Evolutionary conservation across 1,140 invertebrate genomes (phyloP), one percentile per base, ranked within the genome.

Genomic region (Microplitis mediator): DNA sequence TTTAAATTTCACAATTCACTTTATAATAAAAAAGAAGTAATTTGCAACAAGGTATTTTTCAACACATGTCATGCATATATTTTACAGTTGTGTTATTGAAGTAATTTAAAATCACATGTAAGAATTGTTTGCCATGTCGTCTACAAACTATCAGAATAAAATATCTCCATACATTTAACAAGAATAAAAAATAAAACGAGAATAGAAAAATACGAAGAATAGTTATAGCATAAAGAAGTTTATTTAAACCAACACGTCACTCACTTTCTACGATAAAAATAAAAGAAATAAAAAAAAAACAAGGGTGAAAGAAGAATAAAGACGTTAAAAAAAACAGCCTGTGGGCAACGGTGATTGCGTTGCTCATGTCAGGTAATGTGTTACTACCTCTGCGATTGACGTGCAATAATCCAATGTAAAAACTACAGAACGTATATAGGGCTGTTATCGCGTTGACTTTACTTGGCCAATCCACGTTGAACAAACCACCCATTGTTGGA

Each of bases 21-120:
- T 31, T 36, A 56, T 56, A 68, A 54, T 34, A 51, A 9, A 68
- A 35, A 13, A 68, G 45, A 52, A 66, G 52, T 52, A 51, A 51
- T 51, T 52, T n/a, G 45, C 36, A 23, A 52, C 23, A 51, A 54
- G 52, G 32, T 11, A 45, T 45, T 39, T 39, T 45, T 11, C 11
- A 45, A 45, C 39, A 45, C 39, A 45, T 11, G 39, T 9, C 6
- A 45, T 45, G 11, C 11, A 45, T 45, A 45, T 5, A 9, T 45
- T 45, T 45, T 11, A 45, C 4, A 45, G 6, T 45, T 45, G 39
- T 45, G 39, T 45, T 45, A 45, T 45, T 45, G 39, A 45, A 45
- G 39, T 45, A 45, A 45, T 45, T 45, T 45, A 45, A 45, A 45
- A 45, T 45, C 39, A 45, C 39, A 45, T 45, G 39, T 45, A 6